Conservation (phyloP, 2,888 invertebrate species). For the Emesis furor region DNA sequence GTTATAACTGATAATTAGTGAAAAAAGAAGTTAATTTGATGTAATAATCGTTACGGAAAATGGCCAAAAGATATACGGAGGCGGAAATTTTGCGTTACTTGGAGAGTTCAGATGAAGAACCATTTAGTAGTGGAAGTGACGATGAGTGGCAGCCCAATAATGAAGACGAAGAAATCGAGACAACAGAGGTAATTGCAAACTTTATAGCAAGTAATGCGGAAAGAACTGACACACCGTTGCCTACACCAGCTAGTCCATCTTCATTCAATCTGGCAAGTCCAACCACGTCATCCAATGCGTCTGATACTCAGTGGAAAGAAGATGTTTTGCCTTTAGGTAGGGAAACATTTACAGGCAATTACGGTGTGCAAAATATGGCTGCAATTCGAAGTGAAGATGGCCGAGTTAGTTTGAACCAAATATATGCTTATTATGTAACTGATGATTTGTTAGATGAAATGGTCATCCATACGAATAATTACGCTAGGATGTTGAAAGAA, state of each 20-base stretch:
- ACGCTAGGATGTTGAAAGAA: conserved; percentile 41
- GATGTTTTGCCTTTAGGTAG: conserved; percentile 61
- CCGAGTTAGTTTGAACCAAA: conserved; percentile 52
- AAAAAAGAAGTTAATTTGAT: too few species aligned
- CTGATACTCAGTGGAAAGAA: conserved; percentile 26
- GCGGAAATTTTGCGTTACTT: too few species aligned
- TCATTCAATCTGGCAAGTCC: too few species aligned
- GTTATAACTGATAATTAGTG: too few species aligned
- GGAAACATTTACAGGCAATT: conserved; percentile 57
- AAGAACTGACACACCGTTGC: too few species aligned
- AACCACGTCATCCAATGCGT: too few species aligned
- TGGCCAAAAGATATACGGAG: too few species aligned
- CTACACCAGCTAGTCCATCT: too few species aligned
- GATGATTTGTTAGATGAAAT: conserved; percentile 63
- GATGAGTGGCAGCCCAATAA: conserved; percentile 63
- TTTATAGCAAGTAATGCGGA: conserved; percentile 45
- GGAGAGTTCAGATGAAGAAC: too few species aligned
- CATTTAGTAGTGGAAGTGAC: conserved; percentile 50
- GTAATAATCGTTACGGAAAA: too few species aligned
- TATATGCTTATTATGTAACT: conserved; percentile 58
- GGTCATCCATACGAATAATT: conserved; percentile 66
- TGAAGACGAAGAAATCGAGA: conserved; percentile 59
- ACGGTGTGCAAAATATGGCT: conserved; percentile 63
- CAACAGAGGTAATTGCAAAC: conserved; percentile 60
- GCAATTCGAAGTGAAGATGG: conserved; percentile 58